These are phyloP conservation scores for Reticulitermes speratus DNA, from an alignment of 1,140 invertebrate species.

Conservation along the genomic window DNA sequence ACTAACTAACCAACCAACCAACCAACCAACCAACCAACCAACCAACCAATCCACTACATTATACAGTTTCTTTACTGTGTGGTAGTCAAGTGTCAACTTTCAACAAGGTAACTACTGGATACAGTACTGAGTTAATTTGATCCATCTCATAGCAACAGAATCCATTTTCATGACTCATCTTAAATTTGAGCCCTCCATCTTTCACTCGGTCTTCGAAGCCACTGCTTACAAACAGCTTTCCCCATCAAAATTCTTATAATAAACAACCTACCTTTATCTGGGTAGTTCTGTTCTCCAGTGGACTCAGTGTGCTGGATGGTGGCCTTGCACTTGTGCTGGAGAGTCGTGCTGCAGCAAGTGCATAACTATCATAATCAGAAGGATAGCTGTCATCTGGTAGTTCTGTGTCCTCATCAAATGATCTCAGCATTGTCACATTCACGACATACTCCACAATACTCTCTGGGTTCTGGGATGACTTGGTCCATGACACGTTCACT, in stretches of 20 bases:
- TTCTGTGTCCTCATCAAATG: conserved; percentile 55
- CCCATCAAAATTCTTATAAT: not conserved
- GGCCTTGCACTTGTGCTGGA: not conserved
- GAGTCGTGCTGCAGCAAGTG: not conserved
- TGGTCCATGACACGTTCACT: conserved; percentile 66
- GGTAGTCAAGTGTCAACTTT: too few species aligned
- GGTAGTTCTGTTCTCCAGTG: not conserved
- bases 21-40: too few species aligned
- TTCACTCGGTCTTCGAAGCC: too few species aligned
- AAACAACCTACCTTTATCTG: not conserved
- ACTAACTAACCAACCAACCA: too few species aligned
- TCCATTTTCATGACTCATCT: too few species aligned
- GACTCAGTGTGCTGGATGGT: not conserved
- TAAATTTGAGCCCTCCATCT: too few species aligned
- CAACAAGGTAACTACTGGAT: too few species aligned
- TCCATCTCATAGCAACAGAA: too few species aligned
- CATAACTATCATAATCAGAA: conserved; percentile 8
- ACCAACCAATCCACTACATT: too few species aligned
- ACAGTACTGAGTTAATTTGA: too few species aligned
- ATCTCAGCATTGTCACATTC: conserved; percentile 67
- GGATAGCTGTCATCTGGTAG: conserved; percentile 30
- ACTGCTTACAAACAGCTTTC: not conserved
- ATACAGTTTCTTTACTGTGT: too few species aligned
- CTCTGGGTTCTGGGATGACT: conserved; percentile 60
- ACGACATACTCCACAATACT: conserved; percentile 66